Percentiles rank a stretch among this genome's conserved stretches.
phyloP scores from a whole-genome alignment of 2,888 invertebrate genomes.

The Disparrhopalites patrizii region DNA sequence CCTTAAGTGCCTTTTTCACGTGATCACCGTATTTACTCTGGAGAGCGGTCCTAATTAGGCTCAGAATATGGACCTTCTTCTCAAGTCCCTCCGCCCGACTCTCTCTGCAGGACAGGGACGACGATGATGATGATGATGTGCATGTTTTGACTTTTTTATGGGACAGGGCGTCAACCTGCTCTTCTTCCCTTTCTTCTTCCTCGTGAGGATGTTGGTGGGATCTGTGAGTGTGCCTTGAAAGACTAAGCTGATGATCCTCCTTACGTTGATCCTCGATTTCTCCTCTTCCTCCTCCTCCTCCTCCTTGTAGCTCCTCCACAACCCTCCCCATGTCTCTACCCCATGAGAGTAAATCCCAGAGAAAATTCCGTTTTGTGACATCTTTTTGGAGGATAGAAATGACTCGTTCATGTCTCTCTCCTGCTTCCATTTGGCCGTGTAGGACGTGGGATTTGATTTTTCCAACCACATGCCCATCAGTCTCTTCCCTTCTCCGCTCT shows the following conservation, averaged over 20 bases:
- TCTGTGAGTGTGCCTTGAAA: no score
- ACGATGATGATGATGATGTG: no score
- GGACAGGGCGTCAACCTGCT: neutral
- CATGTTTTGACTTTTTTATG: constrained; percentile 5
- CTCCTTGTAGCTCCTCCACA: neutral
- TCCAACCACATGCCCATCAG: no score
- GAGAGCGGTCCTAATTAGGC: constrained; percentile 31
- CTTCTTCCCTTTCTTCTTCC: no score
- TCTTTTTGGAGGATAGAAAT: constrained; percentile 21
- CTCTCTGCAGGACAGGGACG: no score
- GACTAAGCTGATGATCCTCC: no score
- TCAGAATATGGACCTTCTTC: constrained; percentile 10
- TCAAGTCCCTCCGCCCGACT: neutral
- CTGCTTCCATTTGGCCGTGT: neutral
- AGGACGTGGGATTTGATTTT: no score
- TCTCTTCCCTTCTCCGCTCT: neutral
- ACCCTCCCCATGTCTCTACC: neutral
- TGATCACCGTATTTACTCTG: constrained; percentile 38
- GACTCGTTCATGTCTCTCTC: constrained; percentile 4
- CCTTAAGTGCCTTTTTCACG: constrained; percentile 33
- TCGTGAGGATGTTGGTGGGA: no score
- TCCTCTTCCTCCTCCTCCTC: neutral
- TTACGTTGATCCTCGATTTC: neutral
- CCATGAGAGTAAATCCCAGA: constrained; percentile 20
- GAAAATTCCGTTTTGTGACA: constrained; percentile 23